Base-by-base conservation (phyloP, 2,113 vertebrate species). In the Nipponia nippon region DNA sequence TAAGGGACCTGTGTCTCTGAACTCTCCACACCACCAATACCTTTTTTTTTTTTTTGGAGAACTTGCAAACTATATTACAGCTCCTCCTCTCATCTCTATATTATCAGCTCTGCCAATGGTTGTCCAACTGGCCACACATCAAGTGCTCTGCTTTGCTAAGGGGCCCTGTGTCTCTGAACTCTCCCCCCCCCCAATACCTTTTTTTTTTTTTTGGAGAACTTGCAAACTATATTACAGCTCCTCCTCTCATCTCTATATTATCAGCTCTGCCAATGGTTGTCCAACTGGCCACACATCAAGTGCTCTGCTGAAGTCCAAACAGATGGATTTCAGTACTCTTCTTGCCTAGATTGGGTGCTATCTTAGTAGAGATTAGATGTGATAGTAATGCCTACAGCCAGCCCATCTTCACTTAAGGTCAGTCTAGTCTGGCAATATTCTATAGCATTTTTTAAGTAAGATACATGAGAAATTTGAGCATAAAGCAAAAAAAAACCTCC, bases 401-500 rank as follows among this genome's bases (percentile, higher is more conserved):
- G 17, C 16, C 18, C 18, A 32, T 4, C 12, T 18, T 52, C 34
- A 42, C 30, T 42, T 66, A 8, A 27, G 3, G 4, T 2, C 1
- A 46, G 16, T 47, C 7, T 15, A 44, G 11, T 11, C 38, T 38
- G 5, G 12, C 27, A n/a, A 11, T 0, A 1, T 1, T 23, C 55
- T 27, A 22, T 0, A 63, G 20, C 12, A 53, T 7, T 67, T 67
- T 22, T n/a, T 40, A 82, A 70, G 11, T 9, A 23, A 23, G 19
- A 50, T 2, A 21, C 2, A 10, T 20, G 23, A 59, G 4, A 56
- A 77, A 22, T 10, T 4, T n/a, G 1, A 61, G 13, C 2, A 36
- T 3, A 50, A 83, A 26, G 3, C 5, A n/a, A 55, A 34, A n/a
- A 55, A 34, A 25, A 3, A 0, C 1, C 5, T 50, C 13, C 11